A percentile compares a stretch with the other conserved stretches of the same genome.
Conservation (phyloP, 2,797 vertebrate species). For the Phylloscopus collybita region DNA sequence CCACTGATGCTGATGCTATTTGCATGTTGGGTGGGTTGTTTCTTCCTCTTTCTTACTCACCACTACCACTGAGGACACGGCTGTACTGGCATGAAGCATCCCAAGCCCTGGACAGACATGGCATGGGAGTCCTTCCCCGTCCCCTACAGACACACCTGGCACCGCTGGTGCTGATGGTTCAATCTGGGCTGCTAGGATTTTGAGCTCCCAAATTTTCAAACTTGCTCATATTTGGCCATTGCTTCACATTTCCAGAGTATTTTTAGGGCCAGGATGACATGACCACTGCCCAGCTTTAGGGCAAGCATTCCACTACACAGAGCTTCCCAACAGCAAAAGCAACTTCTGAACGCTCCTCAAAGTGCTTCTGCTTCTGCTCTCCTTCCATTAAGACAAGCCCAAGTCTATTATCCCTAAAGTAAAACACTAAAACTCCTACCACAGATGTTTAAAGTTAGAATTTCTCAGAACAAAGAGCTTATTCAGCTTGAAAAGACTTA, state of each 20-base stretch:
- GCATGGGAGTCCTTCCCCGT: not conserved
- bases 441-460: conserved; percentile 24
- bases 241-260: not conserved
- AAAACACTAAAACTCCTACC: not conserved
- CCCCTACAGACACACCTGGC: not conserved
- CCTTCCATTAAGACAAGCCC: not conserved
- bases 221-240: not conserved
- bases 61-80: not conserved
- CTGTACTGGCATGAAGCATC: rapidly evolving
- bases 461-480: conserved; percentile 65
- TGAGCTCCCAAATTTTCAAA: not conserved
- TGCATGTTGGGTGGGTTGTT: not conserved
- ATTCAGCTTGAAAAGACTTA: conserved; percentile 38
- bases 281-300: not conserved
- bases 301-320: rapidly evolving
- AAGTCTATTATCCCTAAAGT: not conserved
- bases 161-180: not conserved
- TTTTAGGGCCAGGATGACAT: not conserved
- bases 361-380: not conserved
- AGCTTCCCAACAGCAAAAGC: not conserved
- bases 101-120: not conserved
- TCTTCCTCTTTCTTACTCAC: not conserved
- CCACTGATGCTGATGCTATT: conserved; percentile 50
- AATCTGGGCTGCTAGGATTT: not conserved
- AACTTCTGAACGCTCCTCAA: not conserved